Base-by-base conservation (phyloP, 2,113 vertebrate genomes). In the Pardalotus punctatus region DNA sequence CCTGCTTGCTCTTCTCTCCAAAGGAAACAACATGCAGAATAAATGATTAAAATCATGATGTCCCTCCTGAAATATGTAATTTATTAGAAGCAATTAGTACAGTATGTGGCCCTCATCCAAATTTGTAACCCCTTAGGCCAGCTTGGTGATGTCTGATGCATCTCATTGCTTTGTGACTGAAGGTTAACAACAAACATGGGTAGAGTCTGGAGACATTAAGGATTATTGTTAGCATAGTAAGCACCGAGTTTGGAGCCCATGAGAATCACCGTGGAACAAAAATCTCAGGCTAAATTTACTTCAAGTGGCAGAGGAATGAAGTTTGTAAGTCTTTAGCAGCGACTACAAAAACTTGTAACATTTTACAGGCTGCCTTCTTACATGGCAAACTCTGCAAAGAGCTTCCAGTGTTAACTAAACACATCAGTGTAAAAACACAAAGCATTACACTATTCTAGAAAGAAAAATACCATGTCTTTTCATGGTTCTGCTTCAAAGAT, bases 51-150 rank as follows among this genome's bases (percentile, higher is more conserved):
- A 94, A 96, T 95, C 94, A 90, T 81, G 51, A 78, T 93, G 85
- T 96, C 96, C 94, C 96, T 94, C 82, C 90, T 96, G 92, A 96
- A 96, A 92, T 94, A 95, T 81, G 94, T 96, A 94, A 94, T 97
- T 96, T 97, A 96, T 97, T 97, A 96, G 85, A 97, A 97, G 92
- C 85, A 97, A 95, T 97, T 96, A 96, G 88, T 94, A 90, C 69
- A 92, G 83, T 96, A 71, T 93, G 82, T 97, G 94, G 93, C 94
- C 93, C 38, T 83, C 72, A 86, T 95, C 96, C 93, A 96, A 88
- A 90, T 95, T 74, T 93, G 92, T 79, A 96, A 90, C 93, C 93
- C 96, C 90, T 95, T 67, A 96, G 94, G 95, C 96, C 96, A 96
- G 60, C 69, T 64, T 73, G 82, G 56, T n/a, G 64, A 70, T 92